These are phyloP conservation scores for Plutella xylostella DNA, from an alignment of 2,888 invertebrate genomes.

Conservation along the genomic window DNA sequence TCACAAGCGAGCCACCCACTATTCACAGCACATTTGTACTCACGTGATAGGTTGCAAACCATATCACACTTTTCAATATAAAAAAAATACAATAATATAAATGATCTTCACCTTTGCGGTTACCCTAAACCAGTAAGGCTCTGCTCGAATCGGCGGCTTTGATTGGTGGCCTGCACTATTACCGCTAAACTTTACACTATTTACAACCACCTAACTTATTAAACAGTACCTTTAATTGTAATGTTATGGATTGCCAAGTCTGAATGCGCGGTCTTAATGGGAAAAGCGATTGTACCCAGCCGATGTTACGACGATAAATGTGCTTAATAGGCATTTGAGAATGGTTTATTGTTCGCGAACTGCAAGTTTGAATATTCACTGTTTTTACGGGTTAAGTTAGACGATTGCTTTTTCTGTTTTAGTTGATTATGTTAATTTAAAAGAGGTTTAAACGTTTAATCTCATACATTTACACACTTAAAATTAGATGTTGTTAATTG, in stretches of 20 bases:
- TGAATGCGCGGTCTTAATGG: neutral
- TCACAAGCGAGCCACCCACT: too few relatives aligned
- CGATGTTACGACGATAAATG: neutral
- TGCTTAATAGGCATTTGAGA: neutral
- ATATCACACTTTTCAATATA: neutral
- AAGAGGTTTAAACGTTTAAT: too few relatives aligned
- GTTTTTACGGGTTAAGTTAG: neutral
- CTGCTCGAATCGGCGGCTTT: slow-evolving; percentile 31
- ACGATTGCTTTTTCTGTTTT: too few relatives aligned
- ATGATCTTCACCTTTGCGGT: neutral
- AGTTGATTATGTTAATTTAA: too few relatives aligned
- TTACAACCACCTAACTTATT: slow-evolving; percentile 29
- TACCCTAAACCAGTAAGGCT: slow-evolving; percentile 19
- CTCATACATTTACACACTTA: too few relatives aligned
- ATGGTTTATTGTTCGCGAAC: neutral
- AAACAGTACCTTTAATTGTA: slow-evolving; percentile 12
- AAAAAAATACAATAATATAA: neutral
- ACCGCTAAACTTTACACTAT: slow-evolving; percentile 30
- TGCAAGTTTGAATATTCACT: neutral
- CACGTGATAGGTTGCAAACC: too few relatives aligned
- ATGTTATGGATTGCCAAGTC: neutral
- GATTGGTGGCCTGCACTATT: slow-evolving; percentile 37
- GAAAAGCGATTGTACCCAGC: neutral
- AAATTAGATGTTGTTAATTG: too few relatives aligned
- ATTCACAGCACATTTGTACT: too few relatives aligned